phyloP scores from a whole-genome alignment of 2,797 vertebrate genomes.

The Kryptopterus vitreolus region DNA sequence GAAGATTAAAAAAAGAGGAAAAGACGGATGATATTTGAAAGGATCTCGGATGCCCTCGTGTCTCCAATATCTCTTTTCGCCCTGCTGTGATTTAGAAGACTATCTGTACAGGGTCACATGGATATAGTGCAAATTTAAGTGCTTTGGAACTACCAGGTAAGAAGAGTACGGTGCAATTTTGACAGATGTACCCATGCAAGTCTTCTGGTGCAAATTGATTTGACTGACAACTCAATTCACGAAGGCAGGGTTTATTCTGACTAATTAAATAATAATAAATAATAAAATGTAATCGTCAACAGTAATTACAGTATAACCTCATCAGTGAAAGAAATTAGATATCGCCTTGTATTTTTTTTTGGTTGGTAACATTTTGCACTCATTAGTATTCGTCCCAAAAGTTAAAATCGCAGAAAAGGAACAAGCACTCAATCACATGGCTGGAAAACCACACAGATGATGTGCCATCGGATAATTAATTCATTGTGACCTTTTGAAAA shows the following conservation, averaged over 20 bases:
- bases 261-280: neutral
- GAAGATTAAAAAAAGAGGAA: constrained; percentile 26
- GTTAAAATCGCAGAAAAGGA: constrained; percentile 46
- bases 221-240: constrained; percentile 7
- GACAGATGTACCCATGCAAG: neutral
- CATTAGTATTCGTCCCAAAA: constrained; percentile 36
- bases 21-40: constrained; percentile 43
- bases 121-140: constrained; percentile 18
- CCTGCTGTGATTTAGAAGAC: constrained; percentile 29
- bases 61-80: constrained; percentile 12
- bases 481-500: constrained; percentile 58
- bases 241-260: neutral
- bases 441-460: constrained; percentile 50
- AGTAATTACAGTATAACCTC: neutral
- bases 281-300: neutral
- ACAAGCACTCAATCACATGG: constrained; percentile 47
- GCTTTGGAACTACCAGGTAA: neutral
- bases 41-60: neutral
- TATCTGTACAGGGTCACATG: constrained; percentile 21
- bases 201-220: neutral
- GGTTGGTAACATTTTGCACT: neutral
- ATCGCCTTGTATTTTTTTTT: neutral
- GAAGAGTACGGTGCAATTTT: neutral
- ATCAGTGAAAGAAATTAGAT: neutral
- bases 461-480: constrained; percentile 52